phyloP scores from a whole-genome alignment of 2,113 vertebrate genomes.

The Protobothrops mucrosquamatus region DNA sequence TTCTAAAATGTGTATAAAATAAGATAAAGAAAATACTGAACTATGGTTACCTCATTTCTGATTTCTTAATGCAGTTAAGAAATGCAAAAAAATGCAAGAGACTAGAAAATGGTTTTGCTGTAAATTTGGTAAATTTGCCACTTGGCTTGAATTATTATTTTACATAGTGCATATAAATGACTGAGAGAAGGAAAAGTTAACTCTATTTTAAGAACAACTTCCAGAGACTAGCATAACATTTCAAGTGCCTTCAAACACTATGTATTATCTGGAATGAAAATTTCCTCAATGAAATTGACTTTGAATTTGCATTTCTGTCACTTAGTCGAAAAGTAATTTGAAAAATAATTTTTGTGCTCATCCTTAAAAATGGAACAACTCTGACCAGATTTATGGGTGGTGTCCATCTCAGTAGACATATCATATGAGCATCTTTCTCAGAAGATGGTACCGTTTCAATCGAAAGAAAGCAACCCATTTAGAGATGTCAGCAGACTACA shows the following conservation, averaged over 20 bases:
- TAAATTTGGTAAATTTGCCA: background rate
- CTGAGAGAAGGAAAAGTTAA: background rate
- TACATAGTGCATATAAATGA: background rate
- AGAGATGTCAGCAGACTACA: background rate
- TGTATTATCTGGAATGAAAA: background rate
- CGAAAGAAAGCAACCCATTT: background rate
- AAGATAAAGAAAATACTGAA: constrained; percentile 50
- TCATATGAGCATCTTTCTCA: background rate
- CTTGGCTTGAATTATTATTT: background rate
- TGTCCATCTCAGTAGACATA: background rate
- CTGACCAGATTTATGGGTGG: background rate
- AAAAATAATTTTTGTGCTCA: background rate
- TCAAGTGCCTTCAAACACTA: background rate
- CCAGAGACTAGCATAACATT: background rate
- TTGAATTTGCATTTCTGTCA: background rate
- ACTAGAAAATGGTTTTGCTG: background rate
- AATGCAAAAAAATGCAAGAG: background rate
- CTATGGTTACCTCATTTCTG: constrained; percentile 28
- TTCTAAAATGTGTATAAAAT: background rate
- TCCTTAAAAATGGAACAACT: background rate
- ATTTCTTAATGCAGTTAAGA: background rate
- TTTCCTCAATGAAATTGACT: background rate
- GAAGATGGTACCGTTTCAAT: no score
- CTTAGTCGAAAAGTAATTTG: background rate
- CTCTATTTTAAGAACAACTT: background rate